phyloP scores from a whole-genome alignment of 2,797 vertebrate species.

The Cuniculus paca region DNA sequence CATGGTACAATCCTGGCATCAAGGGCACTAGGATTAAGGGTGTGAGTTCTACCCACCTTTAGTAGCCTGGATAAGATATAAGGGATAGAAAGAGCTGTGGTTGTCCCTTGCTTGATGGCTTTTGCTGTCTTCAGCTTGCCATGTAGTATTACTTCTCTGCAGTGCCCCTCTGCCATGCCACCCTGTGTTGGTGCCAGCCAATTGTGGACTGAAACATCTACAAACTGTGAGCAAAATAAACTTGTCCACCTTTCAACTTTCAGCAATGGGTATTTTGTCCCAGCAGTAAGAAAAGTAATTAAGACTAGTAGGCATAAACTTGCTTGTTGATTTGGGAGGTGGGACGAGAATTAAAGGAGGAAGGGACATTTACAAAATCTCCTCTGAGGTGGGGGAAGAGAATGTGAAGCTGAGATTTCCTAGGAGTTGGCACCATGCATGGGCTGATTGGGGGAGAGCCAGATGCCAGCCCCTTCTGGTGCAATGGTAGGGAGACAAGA shows the following conservation, averaged over 20 bases:
- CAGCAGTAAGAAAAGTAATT: neutral
- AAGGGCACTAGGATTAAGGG: no score
- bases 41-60: neutral
- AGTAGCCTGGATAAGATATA: neutral
- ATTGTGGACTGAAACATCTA: neutral
- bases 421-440: no score
- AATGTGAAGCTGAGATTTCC: no score
- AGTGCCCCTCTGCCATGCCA: neutral
- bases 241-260: neutral
- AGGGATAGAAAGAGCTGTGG: neutral
- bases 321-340: neutral
- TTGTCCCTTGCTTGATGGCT: neutral
- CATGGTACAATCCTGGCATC: no score
- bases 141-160: neutral
- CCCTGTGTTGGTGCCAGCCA: no score
- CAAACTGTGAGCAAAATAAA: neutral
- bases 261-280: neutral
- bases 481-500: no score
- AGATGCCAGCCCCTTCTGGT: no score
- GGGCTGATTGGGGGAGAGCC: no score
- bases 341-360: neutral
- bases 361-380: neutral
- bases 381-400: neutral
- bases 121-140: neutral
- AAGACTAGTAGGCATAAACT: neutral